Evolutionary conservation across 2,113 vertebrate genomes (phyloP).

Genomic region (Trochalopteron elliotii): DNA sequence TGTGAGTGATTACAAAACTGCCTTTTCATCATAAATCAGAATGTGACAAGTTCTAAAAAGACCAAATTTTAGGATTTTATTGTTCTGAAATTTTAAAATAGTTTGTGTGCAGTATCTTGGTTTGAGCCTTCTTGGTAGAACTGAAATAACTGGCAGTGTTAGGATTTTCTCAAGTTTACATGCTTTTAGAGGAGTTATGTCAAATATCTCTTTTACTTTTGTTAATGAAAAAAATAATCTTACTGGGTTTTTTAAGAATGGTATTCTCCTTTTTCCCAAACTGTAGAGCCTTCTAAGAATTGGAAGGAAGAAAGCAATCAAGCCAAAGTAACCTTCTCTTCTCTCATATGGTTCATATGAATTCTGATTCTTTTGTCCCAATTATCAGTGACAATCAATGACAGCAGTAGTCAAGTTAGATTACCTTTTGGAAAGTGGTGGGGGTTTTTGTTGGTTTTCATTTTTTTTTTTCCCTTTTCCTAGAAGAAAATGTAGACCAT

Average conservation of each 20-base stretch:
- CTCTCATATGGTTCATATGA: neutral
- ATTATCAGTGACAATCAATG: neutral
- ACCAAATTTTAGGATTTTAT: neutral
- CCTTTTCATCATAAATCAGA: neutral
- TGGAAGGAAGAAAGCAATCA: neutral
- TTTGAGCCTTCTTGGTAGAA: neutral
- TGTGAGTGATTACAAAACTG: neutral
- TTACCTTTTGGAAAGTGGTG: neutral
- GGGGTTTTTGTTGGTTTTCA: neutral
- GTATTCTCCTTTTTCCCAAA: rapidly evolving
- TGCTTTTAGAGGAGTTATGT: neutral
- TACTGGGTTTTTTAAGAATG: neutral
- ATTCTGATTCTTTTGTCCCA: neutral
- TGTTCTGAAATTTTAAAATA: neutral
- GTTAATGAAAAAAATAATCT: rapidly evolving
- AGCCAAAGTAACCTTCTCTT: neutral
- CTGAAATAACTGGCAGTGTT: neutral
- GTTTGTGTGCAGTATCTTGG: neutral
- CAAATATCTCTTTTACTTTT: neutral
- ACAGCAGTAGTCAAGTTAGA: neutral
- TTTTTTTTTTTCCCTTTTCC: neutral
- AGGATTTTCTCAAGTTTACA: neutral
- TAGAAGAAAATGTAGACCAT: rapidly evolving
- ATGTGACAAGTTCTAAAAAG: neutral
- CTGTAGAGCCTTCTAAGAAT: neutral